Percentiles rank a stretch among this genome's conserved stretches.
These are phyloP conservation scores for Hippopotamyrus pictus DNA, from an alignment of 2,797 vertebrate species.

Conservation along the genomic window DNA sequence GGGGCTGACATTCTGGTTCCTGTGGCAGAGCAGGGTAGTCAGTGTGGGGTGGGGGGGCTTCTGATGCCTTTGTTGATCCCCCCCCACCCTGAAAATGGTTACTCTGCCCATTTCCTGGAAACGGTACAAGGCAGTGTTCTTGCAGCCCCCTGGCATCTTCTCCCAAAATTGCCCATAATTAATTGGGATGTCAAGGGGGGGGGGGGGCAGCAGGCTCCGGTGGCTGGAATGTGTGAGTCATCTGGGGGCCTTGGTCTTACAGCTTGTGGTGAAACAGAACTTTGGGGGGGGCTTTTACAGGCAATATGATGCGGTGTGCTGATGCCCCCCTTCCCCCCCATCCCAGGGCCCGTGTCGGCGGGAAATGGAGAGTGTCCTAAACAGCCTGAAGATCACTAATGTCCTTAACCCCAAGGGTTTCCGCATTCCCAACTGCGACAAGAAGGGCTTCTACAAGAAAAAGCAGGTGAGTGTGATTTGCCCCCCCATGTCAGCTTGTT, in stretches of 20 bases:
- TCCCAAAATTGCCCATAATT: not conserved
- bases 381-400: conserved; percentile 78
- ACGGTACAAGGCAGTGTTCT: not conserved
- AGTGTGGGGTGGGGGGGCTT: not conserved
- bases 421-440: conserved; percentile 94
- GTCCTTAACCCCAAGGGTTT: conserved; percentile 77
- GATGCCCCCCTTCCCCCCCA: not conserved
- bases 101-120: not conserved
- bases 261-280: not conserved
- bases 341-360: conserved; percentile 84
- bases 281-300: not conserved
- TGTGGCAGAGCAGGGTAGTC: not conserved
- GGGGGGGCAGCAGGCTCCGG: not conserved
- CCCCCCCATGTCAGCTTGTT: not conserved
- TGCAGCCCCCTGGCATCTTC: not conserved
- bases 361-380: conserved; percentile 85
- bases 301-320: not conserved
- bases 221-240: conserved; percentile 13
- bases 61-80: not conserved
- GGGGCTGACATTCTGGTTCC: not conserved
- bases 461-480: conserved; percentile 73
- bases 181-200: not conserved
- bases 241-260: not conserved
- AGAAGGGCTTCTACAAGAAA: conserved; percentile 95
- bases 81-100: not conserved